A percentile compares a stretch with the other conserved stretches of the same genome.
phyloP scores from a whole-genome alignment of 2,888 invertebrate species.

The Oligia strigilis region DNA sequence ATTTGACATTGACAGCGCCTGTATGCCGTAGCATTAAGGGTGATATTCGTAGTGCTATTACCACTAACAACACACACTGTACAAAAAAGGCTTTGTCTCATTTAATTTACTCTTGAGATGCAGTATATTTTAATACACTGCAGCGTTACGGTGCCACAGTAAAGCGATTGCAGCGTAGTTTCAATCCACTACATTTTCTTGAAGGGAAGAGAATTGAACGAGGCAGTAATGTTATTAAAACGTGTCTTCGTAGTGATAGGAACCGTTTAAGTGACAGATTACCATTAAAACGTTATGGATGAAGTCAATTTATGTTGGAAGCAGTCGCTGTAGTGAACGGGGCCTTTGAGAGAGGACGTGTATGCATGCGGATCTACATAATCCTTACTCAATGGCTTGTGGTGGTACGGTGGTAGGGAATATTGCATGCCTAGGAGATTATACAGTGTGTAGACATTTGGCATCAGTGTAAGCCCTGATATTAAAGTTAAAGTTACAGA shows the following conservation, averaged over 20 bases:
- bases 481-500: conserved; percentile 25
- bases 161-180: conserved; percentile 21
- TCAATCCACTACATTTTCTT: conserved; percentile 30
- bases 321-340: conserved; percentile 21
- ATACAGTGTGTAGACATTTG: conserved; percentile 18
- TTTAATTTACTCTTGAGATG: conserved; percentile 6
- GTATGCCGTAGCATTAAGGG: background rate
- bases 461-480: conserved; percentile 23
- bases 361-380: conserved; percentile 53
- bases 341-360: conserved; percentile 35
- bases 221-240: conserved; percentile 25
- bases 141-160: background rate
- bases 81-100: background rate
- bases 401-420: conserved; percentile 23
- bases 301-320: conserved; percentile 49
- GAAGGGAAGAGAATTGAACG: conserved; percentile 10
- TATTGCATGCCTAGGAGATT: conserved; percentile 45
- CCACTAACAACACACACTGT: background rate
- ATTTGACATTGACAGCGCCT: background rate
- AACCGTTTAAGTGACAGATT: conserved; percentile 37
- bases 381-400: conserved; percentile 49
- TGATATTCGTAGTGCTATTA: background rate
- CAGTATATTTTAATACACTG: conserved; percentile 15
- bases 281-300: conserved; percentile 34
- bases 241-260: conserved; percentile 4